These are phyloP conservation scores for Bombylius major DNA, from an alignment of 2,888 invertebrate genomes.

Conservation along the genomic window DNA sequence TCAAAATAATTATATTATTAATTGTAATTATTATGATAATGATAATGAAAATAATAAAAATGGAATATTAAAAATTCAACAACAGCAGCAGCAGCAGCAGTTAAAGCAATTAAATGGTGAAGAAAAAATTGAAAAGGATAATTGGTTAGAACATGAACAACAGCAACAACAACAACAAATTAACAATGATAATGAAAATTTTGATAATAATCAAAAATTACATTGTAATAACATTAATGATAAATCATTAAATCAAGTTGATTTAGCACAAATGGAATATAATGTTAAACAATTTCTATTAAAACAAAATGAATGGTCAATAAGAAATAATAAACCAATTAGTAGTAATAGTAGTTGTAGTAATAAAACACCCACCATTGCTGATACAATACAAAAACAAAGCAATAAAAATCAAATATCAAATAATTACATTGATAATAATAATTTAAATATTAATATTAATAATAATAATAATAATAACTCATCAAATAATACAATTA, in stretches of 20 bases:
- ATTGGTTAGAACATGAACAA: too few relatives aligned
- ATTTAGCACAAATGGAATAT: constrained; percentile 61
- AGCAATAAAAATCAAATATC: too few relatives aligned
- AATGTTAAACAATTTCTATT: constrained; percentile 63
- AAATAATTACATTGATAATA: not conserved
- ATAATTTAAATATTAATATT: constrained; percentile 5
- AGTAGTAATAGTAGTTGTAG: not conserved
- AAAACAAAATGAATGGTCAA: constrained; percentile 41
- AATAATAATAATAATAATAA: not conserved
- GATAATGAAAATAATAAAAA: not conserved
- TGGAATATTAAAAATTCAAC: too few relatives aligned
- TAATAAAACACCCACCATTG: too few relatives aligned
- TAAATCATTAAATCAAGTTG: constrained; percentile 34
- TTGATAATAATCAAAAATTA: too few relatives aligned
- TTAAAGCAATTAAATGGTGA: too few relatives aligned
- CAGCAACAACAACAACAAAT: too few relatives aligned
- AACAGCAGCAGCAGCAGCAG: not conserved
- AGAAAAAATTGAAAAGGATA: too few relatives aligned
- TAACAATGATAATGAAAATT: too few relatives aligned
- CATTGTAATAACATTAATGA: too few relatives aligned
- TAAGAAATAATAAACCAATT: constrained; percentile 20
- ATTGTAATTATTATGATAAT: constrained; percentile 5
- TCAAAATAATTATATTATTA: constrained; percentile 5
- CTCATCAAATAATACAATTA: not conserved
- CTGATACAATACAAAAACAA: too few relatives aligned